Evolutionary conservation across 2,888 invertebrate genomes (phyloP).

Genomic region (Poecilus cupreus): DNA sequence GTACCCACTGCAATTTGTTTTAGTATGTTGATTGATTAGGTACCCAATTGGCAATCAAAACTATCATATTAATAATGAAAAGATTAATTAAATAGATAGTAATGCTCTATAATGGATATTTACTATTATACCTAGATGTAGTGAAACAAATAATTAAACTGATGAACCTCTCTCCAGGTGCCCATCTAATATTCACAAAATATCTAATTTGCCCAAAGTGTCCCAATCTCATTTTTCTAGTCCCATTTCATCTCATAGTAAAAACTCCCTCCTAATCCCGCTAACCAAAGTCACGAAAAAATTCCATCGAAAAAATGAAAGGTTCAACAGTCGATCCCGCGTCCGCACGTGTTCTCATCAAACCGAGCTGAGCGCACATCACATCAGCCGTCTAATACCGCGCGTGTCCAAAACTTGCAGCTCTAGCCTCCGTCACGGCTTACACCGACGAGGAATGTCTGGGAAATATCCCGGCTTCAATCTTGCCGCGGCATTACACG

Average conservation of each 20-base stretch:
- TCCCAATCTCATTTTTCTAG: neutral
- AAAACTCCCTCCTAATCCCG: neutral
- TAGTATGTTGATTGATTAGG: no score
- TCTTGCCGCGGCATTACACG: conserved; percentile 30
- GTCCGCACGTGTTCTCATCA: conserved; percentile 45
- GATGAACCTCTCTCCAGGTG: no score
- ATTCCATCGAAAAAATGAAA: neutral
- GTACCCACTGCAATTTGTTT: no score
- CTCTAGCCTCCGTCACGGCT: no score
- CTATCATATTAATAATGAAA: no score
- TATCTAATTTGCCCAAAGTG: neutral
- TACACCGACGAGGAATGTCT: no score
- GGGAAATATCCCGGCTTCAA: neutral
- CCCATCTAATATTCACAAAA: neutral
- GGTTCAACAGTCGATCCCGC: neutral
- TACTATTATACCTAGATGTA: no score
- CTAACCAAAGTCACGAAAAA: neutral
- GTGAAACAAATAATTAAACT: no score
- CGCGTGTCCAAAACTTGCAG: conserved; percentile 35
- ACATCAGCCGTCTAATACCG: conserved; percentile 1
- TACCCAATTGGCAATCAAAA: no score
- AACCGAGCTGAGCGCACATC: neutral
- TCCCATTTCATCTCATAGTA: neutral
- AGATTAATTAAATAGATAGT: no score
- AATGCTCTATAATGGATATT: no score